Conservation (phyloP, 2,888 invertebrate genomes). For the Heliconius sara region DNA sequence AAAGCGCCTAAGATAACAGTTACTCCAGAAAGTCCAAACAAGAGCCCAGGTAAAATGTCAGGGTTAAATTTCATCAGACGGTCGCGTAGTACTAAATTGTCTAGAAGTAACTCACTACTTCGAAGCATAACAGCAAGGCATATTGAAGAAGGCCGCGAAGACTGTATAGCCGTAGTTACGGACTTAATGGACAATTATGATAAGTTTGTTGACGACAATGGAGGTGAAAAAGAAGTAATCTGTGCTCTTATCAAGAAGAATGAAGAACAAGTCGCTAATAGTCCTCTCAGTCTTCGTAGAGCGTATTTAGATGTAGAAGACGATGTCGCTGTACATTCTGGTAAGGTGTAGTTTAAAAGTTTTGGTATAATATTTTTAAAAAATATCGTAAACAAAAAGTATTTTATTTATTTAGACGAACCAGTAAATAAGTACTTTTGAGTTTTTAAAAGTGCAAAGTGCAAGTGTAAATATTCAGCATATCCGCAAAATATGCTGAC, state of each 20-base stretch:
- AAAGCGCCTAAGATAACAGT: constrained; percentile 75
- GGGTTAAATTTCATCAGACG: constrained; percentile 87
- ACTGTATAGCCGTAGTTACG: constrained; percentile 67
- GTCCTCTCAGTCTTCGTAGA: constrained; percentile 76
- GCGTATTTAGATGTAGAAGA: constrained; percentile 85
- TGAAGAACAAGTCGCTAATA: constrained; percentile 73
- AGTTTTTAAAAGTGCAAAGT: too few species aligned
- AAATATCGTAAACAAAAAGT: neutral
- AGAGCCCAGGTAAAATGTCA: constrained; percentile 81
- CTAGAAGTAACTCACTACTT: constrained; percentile 86
- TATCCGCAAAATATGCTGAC: too few species aligned
- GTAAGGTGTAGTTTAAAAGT: constrained; percentile 71
- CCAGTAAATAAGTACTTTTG: too few species aligned
- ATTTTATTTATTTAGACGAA: neutral
- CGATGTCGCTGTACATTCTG: constrained; percentile 89
- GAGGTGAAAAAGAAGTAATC: constrained; percentile 74
- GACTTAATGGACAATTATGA: constrained; percentile 75
- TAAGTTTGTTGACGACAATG: constrained; percentile 70
- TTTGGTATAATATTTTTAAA: neutral
- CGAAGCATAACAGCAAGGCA: constrained; percentile 83
- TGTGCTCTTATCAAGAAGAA: constrained; percentile 78
- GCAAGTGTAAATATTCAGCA: too few species aligned
- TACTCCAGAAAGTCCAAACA: constrained; percentile 79
- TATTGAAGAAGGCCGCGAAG: constrained; percentile 77
- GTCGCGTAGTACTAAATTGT: constrained; percentile 89